phyloP scores from a whole-genome alignment of 2,797 vertebrate genomes.

The Mormyrus hasselquistii region DNA sequence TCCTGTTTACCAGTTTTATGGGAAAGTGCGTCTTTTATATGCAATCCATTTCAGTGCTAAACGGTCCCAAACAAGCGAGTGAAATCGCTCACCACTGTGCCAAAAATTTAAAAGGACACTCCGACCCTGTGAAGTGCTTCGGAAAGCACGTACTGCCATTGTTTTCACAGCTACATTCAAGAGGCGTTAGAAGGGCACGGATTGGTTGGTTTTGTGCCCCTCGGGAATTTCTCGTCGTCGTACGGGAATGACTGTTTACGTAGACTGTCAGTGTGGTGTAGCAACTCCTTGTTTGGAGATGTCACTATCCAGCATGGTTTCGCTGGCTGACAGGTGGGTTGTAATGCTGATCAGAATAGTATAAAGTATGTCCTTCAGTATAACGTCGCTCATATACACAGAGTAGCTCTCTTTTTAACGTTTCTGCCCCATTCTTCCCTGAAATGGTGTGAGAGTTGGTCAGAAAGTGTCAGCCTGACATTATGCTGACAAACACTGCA shows the following conservation, averaged over 20 bases:
- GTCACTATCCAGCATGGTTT: neutral
- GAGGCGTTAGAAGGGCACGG: neutral
- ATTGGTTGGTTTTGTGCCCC: neutral
- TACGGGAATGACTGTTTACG: neutral
- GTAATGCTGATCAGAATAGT: neutral
- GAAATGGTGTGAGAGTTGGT: neutral
- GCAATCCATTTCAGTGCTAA: neutral
- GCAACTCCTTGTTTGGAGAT: neutral
- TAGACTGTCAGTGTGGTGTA: neutral
- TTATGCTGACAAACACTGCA: neutral
- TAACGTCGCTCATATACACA: neutral
- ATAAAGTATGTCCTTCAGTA: neutral
- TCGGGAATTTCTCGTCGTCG: neutral
- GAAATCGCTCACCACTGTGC: neutral
- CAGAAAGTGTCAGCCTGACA: neutral
- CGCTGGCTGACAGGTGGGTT: neutral
- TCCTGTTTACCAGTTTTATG: neutral
- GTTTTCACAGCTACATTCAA: neutral
- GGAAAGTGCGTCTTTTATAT: neutral
- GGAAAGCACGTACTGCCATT: neutral
- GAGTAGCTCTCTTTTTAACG: neutral
- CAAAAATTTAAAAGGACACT: neutral
- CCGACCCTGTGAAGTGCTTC: neutral
- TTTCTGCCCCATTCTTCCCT: neutral
- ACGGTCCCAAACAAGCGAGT: neutral